A percentile compares a stretch with the other conserved stretches of the same genome.
Conservation (phyloP, 1,140 invertebrate species). For the Drosophila asahinai region DNA sequence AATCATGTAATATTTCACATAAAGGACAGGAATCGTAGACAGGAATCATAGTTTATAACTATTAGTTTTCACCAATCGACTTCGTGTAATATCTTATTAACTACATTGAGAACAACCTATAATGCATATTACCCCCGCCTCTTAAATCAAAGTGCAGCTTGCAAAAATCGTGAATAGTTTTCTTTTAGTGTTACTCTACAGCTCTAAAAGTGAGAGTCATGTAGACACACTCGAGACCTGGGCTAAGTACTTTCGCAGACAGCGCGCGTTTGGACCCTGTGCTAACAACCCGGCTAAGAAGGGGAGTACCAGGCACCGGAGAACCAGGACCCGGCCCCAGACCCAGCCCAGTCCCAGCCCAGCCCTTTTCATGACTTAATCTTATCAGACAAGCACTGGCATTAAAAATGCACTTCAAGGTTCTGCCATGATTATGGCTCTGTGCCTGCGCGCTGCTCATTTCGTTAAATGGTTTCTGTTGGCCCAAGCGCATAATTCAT, state of each 20-base stretch:
- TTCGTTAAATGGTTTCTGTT: constrained; percentile 77
- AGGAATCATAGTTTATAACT: background rate
- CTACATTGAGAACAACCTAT: background rate
- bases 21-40: too few relatives aligned
- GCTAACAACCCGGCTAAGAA: constrained; percentile 35
- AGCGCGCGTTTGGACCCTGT: constrained; percentile 29
- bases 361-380: constrained; percentile 79
- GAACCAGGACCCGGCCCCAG: background rate
- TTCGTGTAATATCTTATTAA: background rate
- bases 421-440: constrained; percentile 73
- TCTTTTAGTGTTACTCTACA: constrained; percentile 23
- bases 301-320: background rate
- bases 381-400: constrained; percentile 82
- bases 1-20: too few relatives aligned
- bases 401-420: constrained; percentile 83
- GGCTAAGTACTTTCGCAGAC: constrained; percentile 74
- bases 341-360: constrained; percentile 20
- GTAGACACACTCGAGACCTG: constrained; percentile 77
- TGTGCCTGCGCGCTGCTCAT: constrained; percentile 54
- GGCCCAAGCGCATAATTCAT: constrained; percentile 68
- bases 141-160: background rate
- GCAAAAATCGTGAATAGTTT: background rate
- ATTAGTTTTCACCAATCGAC: background rate
- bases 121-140: too few relatives aligned
- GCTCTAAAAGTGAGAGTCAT: constrained; percentile 77